Conservation (phyloP, 2,888 invertebrate genomes). For the Drosophila mettleri region DNA sequence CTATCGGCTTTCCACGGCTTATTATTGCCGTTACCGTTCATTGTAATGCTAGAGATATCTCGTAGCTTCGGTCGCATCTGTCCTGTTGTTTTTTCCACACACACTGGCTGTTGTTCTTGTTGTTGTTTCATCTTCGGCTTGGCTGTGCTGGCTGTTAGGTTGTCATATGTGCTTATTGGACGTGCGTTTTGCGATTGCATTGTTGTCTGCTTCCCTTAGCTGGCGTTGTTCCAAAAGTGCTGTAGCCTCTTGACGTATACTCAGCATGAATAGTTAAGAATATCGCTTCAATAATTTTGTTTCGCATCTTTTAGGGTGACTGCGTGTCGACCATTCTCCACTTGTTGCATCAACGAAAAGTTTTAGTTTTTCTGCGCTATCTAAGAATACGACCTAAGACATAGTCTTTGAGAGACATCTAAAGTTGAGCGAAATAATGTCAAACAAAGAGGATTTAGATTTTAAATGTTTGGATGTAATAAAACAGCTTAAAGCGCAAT, state of each 20-base stretch:
- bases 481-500: background rate
- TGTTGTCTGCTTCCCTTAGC: constrained; percentile 25
- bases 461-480: background rate
- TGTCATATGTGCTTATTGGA: constrained; percentile 84
- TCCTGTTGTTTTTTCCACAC: constrained; percentile 20
- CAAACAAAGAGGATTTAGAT: background rate
- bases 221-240: constrained; percentile 3
- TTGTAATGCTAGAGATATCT: constrained; percentile 18
- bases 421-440: background rate
- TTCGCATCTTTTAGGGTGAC: background rate
- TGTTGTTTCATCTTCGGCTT: constrained; percentile 65
- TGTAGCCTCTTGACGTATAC: constrained; percentile 7
- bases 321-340: background rate
- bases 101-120: constrained; percentile 24
- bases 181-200: constrained; percentile 79
- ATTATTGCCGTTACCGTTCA: constrained; percentile 8
- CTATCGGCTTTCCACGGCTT: background rate
- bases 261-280: constrained; percentile 5
- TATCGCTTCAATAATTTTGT: background rate
- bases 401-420: background rate
- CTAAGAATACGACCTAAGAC: no score
- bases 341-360: background rate
- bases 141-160: constrained; percentile 71
- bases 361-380: background rate
- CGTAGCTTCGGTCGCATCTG: constrained; percentile 6